phyloP scores from a whole-genome alignment of 2,797 vertebrate species.

The Tragopan temminckii region DNA sequence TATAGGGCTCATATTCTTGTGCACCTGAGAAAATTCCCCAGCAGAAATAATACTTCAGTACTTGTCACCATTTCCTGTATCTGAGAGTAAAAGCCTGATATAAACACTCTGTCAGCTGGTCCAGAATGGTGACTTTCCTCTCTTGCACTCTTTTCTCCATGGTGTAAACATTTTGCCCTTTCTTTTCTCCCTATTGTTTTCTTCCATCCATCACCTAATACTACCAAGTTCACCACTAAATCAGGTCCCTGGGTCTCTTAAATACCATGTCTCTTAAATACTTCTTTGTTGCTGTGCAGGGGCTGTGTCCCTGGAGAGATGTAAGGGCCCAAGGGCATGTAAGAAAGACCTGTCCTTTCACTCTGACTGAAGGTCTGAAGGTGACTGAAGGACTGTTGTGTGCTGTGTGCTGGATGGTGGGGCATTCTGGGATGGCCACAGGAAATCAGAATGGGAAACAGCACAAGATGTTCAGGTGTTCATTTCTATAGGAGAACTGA shows the following conservation, averaged over 20 bases:
- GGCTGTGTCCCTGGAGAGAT: neutral
- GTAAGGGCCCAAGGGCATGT: neutral
- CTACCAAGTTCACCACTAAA: neutral
- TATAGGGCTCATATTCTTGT: neutral
- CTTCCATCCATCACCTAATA: neutral
- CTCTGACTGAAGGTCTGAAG: neutral
- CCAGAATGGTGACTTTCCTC: neutral
- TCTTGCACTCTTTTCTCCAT: neutral
- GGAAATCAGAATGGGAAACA: fast-evolving
- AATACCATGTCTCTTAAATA: neutral
- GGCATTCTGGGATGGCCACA: neutral
- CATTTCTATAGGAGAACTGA: neutral
- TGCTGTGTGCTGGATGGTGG: fast-evolving
- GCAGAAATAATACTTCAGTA: neutral
- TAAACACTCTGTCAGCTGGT: neutral
- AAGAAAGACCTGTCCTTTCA: neutral
- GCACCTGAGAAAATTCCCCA: neutral
- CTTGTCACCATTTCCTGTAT: neutral
- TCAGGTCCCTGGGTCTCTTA: neutral
- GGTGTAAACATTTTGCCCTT: neutral
- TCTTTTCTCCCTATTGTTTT: neutral
- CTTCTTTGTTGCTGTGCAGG: neutral
- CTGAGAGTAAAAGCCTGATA: neutral
- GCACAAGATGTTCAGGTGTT: neutral
- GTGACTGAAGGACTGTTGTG: neutral